Base-by-base conservation (phyloP, 2,113 vertebrate species). In the Electrona antarctica region DNA sequence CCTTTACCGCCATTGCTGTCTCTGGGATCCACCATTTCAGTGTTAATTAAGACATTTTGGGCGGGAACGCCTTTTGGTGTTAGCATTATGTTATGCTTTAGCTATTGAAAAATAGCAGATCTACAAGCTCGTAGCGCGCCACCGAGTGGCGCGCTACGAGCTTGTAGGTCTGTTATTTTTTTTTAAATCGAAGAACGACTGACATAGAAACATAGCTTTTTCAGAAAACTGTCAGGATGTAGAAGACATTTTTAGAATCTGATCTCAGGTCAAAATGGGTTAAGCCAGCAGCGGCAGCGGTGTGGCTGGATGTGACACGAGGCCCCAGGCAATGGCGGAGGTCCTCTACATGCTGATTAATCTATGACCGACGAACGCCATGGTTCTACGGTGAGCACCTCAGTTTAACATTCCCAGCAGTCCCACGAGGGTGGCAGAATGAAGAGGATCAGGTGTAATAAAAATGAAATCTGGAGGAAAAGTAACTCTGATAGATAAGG, bases 401-500 rank as follows among this genome's bases (percentile, higher is more conserved):
- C 70, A 67, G 72, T 72, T 65, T 59, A 77, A 80, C 58, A 71
- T 57, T 86, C 63, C 52, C 61, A 82, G 65, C 14, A 66, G 47
- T 8, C 50, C 60, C 55, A 6, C 0, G 12, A 66, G 72, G 72
- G 15, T 57, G 47, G 7, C 8, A 10, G 58, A 41, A 62, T 72
- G 67, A 76, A 82, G 51, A 79, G 76, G 80, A 82, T 86, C 67
- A 71, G 68, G 66, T 77, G 73, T 87, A 87, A 90, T 91, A 89
- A 90, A 87, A 88, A 90, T 82, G 15, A 85, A 82, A 87, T 91
- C 78, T 85, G 80, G 77, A 74, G 71, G 82, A 90, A 88, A 90
- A 91, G 33, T 85, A 86, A 90, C 81, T 82, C 65, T 86, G 87
- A 91, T 89, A 86, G 86, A 90, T 87, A 91, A 88, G 85, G 88